A percentile compares a stretch with the other conserved stretches of the same genome.
Evolutionary conservation across 2,113 vertebrate species (phyloP).

Genomic region (Rhinoderma darwinii): DNA sequence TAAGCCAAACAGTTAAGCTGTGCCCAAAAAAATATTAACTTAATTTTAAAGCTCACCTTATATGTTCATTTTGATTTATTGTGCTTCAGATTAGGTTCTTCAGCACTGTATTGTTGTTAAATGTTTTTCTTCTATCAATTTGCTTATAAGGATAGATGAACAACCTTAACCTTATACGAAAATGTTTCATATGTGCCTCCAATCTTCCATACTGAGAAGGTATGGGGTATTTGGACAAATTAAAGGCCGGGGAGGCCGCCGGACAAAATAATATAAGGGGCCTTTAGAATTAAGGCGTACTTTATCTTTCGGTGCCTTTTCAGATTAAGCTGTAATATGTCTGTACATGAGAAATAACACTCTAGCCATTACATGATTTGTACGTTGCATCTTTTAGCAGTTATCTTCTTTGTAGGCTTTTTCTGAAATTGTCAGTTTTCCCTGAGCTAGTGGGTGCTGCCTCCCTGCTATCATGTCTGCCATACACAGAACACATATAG

Average conservation of each 20-base stretch:
- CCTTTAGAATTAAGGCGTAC: too few relatives aligned
- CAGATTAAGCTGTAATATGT: too few relatives aligned
- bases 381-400: too few relatives aligned
- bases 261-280: too few relatives aligned
- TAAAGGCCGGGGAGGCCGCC: neutral
- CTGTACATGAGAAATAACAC: too few relatives aligned
- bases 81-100: neutral
- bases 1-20: neutral
- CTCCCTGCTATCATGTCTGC: too few relatives aligned
- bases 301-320: too few relatives aligned
- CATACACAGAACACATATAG: too few relatives aligned
- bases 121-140: neutral
- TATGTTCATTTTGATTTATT: slow-evolving; percentile 21
- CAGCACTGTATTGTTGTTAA: neutral
- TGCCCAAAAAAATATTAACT: slow-evolving; percentile 33
- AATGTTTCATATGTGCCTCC: neutral
- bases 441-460: too few relatives aligned
- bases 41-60: slow-evolving; percentile 24
- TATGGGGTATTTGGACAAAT: neutral
- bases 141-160: neutral
- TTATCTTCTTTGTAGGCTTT: too few relatives aligned
- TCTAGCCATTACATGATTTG: too few relatives aligned
- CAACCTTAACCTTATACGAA: neutral
- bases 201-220: neutral
- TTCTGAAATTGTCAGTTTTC: too few relatives aligned